Percentiles rank a stretch among this genome's conserved stretches.
Conservation (phyloP, 2,888 invertebrate genomes). For the Phaedon cochleariae region DNA sequence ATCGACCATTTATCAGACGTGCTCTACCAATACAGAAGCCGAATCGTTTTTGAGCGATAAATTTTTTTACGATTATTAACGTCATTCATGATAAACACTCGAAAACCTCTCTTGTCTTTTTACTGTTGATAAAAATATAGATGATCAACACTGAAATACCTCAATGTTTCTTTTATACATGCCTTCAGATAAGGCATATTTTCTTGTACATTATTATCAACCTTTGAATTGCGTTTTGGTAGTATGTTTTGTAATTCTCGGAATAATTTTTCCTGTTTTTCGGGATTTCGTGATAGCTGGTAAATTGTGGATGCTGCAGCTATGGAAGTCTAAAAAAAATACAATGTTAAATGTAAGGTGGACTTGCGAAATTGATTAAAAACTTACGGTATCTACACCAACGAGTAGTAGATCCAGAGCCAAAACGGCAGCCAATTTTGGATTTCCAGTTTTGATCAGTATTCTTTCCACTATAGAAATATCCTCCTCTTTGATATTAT, state of each 20-base stretch:
- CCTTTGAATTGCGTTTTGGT: slow-evolving; percentile 64
- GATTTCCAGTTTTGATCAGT: slow-evolving; percentile 66
- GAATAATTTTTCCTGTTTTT: slow-evolving; percentile 72
- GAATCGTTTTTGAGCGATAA: too few species aligned
- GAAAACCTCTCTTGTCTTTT: too few species aligned
- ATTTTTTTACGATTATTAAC: too few species aligned
- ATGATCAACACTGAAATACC: too few species aligned
- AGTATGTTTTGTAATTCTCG: slow-evolving; percentile 69
- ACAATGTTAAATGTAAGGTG: not conserved
- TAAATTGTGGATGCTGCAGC: slow-evolving; percentile 79
- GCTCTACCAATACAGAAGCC: too few species aligned
- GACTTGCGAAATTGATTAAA: not conserved
- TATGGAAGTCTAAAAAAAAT: slow-evolving; percentile 70
- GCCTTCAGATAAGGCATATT: slow-evolving; percentile 76
- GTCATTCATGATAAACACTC: too few species aligned
- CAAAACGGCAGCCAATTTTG: slow-evolving; percentile 73
- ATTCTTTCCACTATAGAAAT: slow-evolving; percentile 69
- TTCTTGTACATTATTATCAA: slow-evolving; percentile 70
- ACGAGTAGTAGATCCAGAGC: slow-evolving; percentile 81
- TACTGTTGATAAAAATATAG: too few species aligned
- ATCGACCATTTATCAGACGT: too few species aligned
- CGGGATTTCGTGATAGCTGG: slow-evolving; percentile 75
- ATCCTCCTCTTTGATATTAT: slow-evolving; percentile 59
- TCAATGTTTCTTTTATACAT: slow-evolving; percentile 79
- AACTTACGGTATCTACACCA: slow-evolving; percentile 77